Evolutionary conservation across 1,140 invertebrate species (phyloP), one percentile per base, ranked within the genome.

Genomic region (Sarcophaga peregrina): DNA sequence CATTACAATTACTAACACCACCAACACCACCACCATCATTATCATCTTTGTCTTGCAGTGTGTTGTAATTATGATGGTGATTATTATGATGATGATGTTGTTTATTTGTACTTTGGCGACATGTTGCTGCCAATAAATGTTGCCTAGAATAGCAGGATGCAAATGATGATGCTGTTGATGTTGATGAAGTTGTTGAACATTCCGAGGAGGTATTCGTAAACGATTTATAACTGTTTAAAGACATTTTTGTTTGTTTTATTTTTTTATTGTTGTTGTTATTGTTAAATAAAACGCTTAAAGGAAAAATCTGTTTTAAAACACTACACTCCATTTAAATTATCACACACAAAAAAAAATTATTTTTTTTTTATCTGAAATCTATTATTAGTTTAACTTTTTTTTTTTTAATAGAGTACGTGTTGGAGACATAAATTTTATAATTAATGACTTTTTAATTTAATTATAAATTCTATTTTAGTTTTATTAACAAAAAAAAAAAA

Each of bases 361-460:
- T 75, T 75, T 75, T 25, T 47, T n/a, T 13, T 48, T 76, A n/a
- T 48, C 6, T 46, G 0, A 74, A 74, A 9, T 74, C 62, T 72
- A n/a, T 68, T 17, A 10, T 68, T 8, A 25, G 3, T 20, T 72
- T 37, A 37, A 37, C 25, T 37, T 37, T 37, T 37, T 37, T 37
- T n/a, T n/a, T n/a, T n/a, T n/a, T n/a, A n/a, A 37, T 37, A 37
- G 25, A 2, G 25, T 37, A 37, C 25, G 25, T 37, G 25, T 37
- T 37, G 25, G 25, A 37, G 25, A 37, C 25, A 52, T 52, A 52
- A 13, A 52, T 76, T 76, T 76, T 20, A n/a, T n/a, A 5, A 5
- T 76, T 76, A 76, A 76, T n/a, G 45, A 9, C 6, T 76, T 76
- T 74, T 74, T 74, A 74, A 74, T 74, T 74, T 74, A 74, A 74